Evolutionary conservation across 2,797 vertebrate species (phyloP), one percentile per base, ranked within the genome.

Genomic region (Octomys mimax): DNA sequence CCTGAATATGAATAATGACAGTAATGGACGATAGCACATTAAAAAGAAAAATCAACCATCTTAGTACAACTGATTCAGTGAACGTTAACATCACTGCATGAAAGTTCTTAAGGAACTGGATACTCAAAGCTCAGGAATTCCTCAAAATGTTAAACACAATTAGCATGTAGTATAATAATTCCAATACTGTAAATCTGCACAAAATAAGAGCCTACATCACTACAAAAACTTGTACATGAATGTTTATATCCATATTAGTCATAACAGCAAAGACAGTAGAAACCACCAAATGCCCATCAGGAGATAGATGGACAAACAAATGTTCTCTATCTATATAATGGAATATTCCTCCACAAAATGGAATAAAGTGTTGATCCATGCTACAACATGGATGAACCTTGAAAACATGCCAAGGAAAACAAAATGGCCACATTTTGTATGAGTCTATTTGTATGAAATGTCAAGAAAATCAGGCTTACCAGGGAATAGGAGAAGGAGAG

Each of bases 371-470:
- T 49, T 46, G 66, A 82, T 11, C 64, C 12, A 19, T 28, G 24
- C 49, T 61, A 73, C 62, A 89, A 73, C 28, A 54, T 52, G 31
- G 75, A 87, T 28, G 28, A 92, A 86, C 31, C 52, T 71, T 80
- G 82, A 93, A 95, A 93, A 82, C 39, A 93, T 39, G 33, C 24
- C 31, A 79, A 89, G 93, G 57, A 93, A 96, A 92, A 89, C 80
- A 31, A 49, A 88, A 94, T 88, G 79, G 68, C 28, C 49, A 89
- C 24, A 73, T 85, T 94, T 90, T 88, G 2, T 87, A 92, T 36
- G n/a, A 73, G 68, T 94, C 68, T 26, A 90, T 91, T 81, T 88
- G 88, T 59, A 85, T 80, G 57, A 95, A 93, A 87, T 73, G 26
- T 71, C 54, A 70, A 96, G 22, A 92, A 92, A 31, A 75, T 84